Evolutionary conservation across 1,140 invertebrate genomes (phyloP), one percentile per base, ranked within the genome.

Genomic region (Aphaenogaster floridana): DNA sequence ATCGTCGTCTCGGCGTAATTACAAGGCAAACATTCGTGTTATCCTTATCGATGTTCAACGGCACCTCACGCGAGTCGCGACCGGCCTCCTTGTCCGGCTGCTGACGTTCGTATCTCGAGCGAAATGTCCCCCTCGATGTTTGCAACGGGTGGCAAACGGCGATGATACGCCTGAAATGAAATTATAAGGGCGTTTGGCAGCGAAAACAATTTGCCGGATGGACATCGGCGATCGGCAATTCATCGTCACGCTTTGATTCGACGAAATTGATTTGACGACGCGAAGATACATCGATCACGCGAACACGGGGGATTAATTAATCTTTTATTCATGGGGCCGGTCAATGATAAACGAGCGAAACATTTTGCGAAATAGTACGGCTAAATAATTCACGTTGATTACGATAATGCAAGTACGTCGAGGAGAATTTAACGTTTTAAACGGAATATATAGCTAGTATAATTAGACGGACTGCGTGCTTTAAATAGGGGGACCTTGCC

Each of bases 11-110:
- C 34, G 21, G 34, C 28, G 28, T 76, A 86, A 87, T 91, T 89
- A 69, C 71, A 87, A 36, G 61, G 9, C 66, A 89, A 89, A 81
- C 39, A 90, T 59, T 50, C 17, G 50, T 66, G 86, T 89, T 79
- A 72, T 88, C 48, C 48, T 78, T 68, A 87, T 89, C 71, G 64
- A 87, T 83, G 45, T 74, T 66, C 36, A 89, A 64, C 45, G 52
- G 17, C 52, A 76, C 50, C 74, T 42, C 28, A 89, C 74, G 59
- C 59, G 36, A 88, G 28, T 48, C 66, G 80, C 54, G 45, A 48
- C 28, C 34, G 36, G 48, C 21, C 59, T 54, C n/a, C 45, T 17
- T 21, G 36, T 39, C 36, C 61, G 15, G 13, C 21, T 11, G 13
- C 21, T 11, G 34, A 34, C 52, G 54, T 54, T 85, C 50, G 63